Conservation (phyloP, 2,888 invertebrate species). For the Cheilosia grossa region DNA sequence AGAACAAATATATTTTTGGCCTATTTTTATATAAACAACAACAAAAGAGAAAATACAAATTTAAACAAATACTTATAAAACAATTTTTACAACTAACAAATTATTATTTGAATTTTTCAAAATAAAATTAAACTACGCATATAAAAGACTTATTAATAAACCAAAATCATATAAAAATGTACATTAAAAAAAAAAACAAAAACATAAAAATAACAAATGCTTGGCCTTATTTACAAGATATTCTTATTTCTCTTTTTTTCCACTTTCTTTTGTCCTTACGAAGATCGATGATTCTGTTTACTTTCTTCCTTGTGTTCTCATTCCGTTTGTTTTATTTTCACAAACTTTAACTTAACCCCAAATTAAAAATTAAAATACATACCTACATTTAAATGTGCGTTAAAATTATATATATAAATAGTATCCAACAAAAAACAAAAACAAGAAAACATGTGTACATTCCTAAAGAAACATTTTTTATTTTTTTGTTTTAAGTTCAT, state of each 20-base stretch:
- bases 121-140: conserved; percentile 41
- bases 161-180: conserved; percentile 28
- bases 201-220: conserved; percentile 48
- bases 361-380: conserved; percentile 16
- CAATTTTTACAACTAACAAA: conserved; percentile 64
- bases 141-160: conserved; percentile 59
- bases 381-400: conserved; percentile 42
- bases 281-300: conserved; percentile 60
- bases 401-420: conserved; percentile 33
- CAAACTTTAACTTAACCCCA: conserved; percentile 15
- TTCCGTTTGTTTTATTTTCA: conserved; percentile 10
- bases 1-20: conserved; percentile 75
- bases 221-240: conserved; percentile 72
- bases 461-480: conserved; percentile 46
- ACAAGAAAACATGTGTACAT: conserved; percentile 38
- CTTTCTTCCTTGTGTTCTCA: neutral
- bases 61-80: conserved; percentile 50
- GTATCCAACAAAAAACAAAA: conserved; percentile 17
- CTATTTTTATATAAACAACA: conserved; percentile 73
- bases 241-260: conserved; percentile 6
- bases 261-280: conserved; percentile 60
- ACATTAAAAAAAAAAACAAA: conserved; percentile 43
- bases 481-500: conserved; percentile 46
- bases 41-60: conserved; percentile 63
- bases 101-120: conserved; percentile 29